Conservation (phyloP, 2,888 invertebrate species). For the Therioaphis trifolii region DNA sequence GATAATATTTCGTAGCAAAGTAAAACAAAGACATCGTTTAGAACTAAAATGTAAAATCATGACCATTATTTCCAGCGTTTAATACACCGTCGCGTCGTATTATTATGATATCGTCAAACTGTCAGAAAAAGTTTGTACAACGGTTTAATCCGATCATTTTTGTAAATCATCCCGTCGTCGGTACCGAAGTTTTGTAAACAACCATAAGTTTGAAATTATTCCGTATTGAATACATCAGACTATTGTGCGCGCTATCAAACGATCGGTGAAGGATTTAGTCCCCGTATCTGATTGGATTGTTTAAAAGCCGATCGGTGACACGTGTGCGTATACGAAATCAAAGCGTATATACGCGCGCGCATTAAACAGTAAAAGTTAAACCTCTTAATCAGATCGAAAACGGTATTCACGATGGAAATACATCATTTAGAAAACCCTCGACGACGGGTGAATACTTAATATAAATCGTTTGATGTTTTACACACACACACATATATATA, state of each 20-base stretch:
- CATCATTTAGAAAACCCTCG: constrained; percentile 52
- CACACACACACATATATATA: background rate
- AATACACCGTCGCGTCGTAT: too few relatives aligned
- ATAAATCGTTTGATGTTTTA: constrained; percentile 28
- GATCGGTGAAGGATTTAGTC: constrained; percentile 46
- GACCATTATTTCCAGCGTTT: too few relatives aligned
- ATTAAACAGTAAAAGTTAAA: constrained; percentile 45
- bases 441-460: constrained; percentile 10
- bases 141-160: constrained; percentile 31
- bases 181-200: constrained; percentile 31
- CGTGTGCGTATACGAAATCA: constrained; percentile 38
- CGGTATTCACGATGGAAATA: constrained; percentile 13
- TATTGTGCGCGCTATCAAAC: constrained; percentile 39
- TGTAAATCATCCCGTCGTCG: constrained; percentile 17
- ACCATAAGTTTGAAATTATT: constrained; percentile 43
- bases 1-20: too few relatives aligned
- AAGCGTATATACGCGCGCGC: background rate
- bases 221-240: background rate
- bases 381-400: constrained; percentile 56
- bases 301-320: constrained; percentile 50
- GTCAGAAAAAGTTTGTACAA: constrained; percentile 19
- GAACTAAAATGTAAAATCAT: too few relatives aligned
- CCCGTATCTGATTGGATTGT: constrained; percentile 48
- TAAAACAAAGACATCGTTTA: too few relatives aligned
- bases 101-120: constrained; percentile 15